Evolutionary conservation across 2,888 invertebrate genomes (phyloP).

Genomic region (Micoletzkya japonica): DNA sequence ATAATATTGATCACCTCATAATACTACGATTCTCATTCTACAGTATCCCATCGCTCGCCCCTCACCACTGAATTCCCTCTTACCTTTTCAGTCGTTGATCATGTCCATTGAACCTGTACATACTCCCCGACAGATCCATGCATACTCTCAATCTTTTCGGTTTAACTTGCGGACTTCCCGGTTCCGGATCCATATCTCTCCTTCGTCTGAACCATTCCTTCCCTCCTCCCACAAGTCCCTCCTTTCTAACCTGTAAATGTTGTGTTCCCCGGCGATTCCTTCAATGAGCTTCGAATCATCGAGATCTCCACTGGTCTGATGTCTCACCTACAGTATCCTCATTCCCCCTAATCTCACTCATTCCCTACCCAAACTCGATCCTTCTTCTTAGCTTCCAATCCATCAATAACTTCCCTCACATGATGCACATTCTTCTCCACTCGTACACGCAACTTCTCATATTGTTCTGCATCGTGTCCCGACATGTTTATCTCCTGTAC

Average conservation of each 20-base stretch:
- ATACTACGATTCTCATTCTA: background rate
- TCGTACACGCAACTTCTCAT: conserved; percentile 79
- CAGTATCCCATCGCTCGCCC: background rate
- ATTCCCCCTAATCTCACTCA: background rate
- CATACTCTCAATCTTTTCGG: conserved; percentile 74
- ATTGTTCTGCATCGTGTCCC: conserved; percentile 85
- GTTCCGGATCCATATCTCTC: conserved; percentile 59
- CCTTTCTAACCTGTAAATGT: conserved; percentile 78
- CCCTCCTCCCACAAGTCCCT: background rate
- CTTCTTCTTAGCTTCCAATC: conserved; percentile 78
- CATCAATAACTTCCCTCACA: background rate
- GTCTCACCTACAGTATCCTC: conserved; percentile 67
- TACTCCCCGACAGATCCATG: conserved; percentile 90
- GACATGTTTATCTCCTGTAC: conserved; percentile 91
- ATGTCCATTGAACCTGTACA: conserved; percentile 95
- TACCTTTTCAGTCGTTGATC: conserved; percentile 85
- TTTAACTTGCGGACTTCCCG: conserved; percentile 80
- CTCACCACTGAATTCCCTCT: conserved; percentile 79
- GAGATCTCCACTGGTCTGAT: conserved; percentile 91
- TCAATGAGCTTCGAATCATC: conserved; percentile 94
- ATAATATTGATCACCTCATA: too few relatives aligned
- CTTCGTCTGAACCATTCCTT: conserved; percentile 40
- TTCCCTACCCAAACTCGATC: conserved; percentile 78
- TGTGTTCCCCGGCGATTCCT: conserved; percentile 84
- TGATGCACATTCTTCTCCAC: conserved; percentile 77